phyloP scores from a whole-genome alignment of 2,888 invertebrate species.

The Sminthurinus aureus region DNA sequence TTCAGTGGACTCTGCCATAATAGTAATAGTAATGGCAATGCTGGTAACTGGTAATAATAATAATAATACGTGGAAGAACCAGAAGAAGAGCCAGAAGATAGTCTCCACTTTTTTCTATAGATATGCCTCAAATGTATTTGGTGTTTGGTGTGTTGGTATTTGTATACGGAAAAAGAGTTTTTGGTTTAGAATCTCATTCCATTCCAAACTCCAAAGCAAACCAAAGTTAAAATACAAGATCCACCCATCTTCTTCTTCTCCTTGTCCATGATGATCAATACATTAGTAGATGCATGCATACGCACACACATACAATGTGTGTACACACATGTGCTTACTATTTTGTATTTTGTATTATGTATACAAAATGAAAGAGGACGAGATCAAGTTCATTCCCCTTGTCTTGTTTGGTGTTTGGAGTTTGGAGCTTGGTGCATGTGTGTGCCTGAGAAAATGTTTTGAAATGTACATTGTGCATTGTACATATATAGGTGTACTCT shows the following conservation, averaged over 20 bases:
- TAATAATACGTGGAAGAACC: too few species aligned
- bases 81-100: too few species aligned
- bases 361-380: too few species aligned
- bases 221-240: not conserved
- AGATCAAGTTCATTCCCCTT: not conserved
- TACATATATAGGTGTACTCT: not conserved
- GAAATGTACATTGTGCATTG: not conserved
- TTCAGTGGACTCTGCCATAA: too few species aligned
- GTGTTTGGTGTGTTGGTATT: too few species aligned
- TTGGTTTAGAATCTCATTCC: not conserved
- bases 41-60: too few species aligned
- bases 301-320: not conserved
- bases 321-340: too few species aligned
- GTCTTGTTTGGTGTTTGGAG: not conserved
- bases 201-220: too few species aligned
- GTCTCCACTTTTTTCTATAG: too few species aligned
- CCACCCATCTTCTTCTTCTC: not conserved
- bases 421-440: not conserved
- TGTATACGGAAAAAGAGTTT: not conserved
- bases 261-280: slow-evolving; percentile 1
- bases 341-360: too few species aligned
- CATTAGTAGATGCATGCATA: not conserved
- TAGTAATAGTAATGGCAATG: too few species aligned
- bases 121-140: too few species aligned
- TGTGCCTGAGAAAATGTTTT: not conserved